These are phyloP conservation scores for Brachionus asplanchnoidis DNA, from an alignment of 1,140 invertebrate species.

Conservation along the genomic window DNA sequence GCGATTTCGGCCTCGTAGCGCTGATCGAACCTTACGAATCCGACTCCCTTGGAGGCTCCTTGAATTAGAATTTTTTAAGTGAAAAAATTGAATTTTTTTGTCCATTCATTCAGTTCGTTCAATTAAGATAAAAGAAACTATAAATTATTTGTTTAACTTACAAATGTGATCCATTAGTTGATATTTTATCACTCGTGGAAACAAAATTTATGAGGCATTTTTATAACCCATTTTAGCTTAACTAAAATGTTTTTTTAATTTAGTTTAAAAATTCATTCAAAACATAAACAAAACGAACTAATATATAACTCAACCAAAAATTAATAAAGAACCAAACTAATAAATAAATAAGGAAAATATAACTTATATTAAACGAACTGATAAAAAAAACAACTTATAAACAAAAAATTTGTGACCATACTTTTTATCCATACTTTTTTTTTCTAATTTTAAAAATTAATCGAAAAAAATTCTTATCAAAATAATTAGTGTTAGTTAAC, in stretches of 20 bases:
- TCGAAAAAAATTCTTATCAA: too few species aligned
- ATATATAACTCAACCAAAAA: not conserved
- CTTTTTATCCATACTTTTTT: not conserved
- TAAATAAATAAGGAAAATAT: not conserved
- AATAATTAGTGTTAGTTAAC: too few species aligned
- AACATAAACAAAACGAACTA: not conserved
- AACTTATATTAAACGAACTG: slow-evolving; percentile 29
- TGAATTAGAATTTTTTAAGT: slow-evolving; percentile 44
- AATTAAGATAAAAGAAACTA: not conserved
- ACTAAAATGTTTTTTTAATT: slow-evolving; percentile 13
- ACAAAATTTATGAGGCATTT: slow-evolving; percentile 1
- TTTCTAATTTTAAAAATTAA: not conserved
- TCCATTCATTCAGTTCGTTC: not conserved
- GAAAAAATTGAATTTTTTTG: not conserved
- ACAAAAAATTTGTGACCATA: not conserved
- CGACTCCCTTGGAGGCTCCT: slow-evolving; percentile 96
- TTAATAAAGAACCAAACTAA: not conserved
- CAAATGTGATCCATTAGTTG: not conserved
- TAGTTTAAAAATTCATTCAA: not conserved
- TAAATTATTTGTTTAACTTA: slow-evolving; percentile 9
- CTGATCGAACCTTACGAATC: slow-evolving; percentile 98
- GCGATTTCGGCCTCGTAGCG: slow-evolving; percentile 91
- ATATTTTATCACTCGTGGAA: not conserved
- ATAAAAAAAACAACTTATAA: slow-evolving; percentile 6
- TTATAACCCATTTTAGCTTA: not conserved